Base-by-base conservation (phyloP, 2,113 vertebrate genomes). In the Megaceryle maxima region DNA sequence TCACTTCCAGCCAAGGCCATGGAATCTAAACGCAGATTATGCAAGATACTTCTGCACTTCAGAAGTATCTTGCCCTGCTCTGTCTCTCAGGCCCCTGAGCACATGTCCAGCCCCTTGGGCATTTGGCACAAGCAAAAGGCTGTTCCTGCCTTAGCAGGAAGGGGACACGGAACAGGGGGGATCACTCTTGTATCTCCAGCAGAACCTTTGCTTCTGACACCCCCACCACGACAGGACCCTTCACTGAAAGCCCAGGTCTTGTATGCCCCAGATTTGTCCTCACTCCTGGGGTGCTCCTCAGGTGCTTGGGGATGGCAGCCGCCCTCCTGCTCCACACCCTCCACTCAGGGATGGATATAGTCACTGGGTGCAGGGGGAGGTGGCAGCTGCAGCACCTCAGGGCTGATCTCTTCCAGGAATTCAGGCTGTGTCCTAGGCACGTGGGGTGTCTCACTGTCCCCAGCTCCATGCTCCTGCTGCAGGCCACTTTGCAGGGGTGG, bases 111-210 rank as follows among this genome's bases (percentile, higher is more conserved):
- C 37, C 37, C 37, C 37, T 37, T 37, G 21, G 17, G 44, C 44
- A 3, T 66, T 69, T 74, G 48, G 50, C 39, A 22, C 48, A 8
- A 50, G n/a, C 9, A 43, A 21, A 82, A 46, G 70, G 20, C 31
- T 60, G 57, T 7, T 37, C 60, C 60, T 39, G 35, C 9, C 0
- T 10, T 25, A 18, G 37, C 46, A 50, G 53, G 55, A 50, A 55
- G 82, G 31, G 39, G 19, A 67, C 20, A 20, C 0, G 0, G 13
- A 16, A 16, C 2, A 12, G 0, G 3, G 31, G 39, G 16, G 7
- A 37, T 43, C 56, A 16, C 11, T 0, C 0, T 25, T 41, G 20
- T 50, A 6, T 15, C 72, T 75, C n/a, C 2, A 3, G 15, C 50
- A 82, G 70, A 21, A 46, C 44, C 28, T 79, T 73, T 66, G 29